phyloP scores from a whole-genome alignment of 2,888 invertebrate species.

The Chydorus sphaericus region DNA sequence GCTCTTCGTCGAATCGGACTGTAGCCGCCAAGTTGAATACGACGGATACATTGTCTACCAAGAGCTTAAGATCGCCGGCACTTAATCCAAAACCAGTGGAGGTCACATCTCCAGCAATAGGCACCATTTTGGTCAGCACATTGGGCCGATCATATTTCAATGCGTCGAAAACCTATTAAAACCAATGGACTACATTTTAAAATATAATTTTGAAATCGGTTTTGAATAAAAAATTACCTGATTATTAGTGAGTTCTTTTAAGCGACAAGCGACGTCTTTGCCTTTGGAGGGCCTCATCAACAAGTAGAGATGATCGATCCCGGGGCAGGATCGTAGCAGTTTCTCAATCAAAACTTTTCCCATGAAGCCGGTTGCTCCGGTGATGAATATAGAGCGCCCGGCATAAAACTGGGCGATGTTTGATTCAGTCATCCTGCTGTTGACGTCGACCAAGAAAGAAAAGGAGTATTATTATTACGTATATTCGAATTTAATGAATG shows the following conservation, averaged over 20 bases:
- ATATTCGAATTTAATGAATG: too few relatives aligned
- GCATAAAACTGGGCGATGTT: constrained; percentile 1
- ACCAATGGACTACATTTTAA: background rate
- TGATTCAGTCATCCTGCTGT: background rate
- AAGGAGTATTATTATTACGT: too few relatives aligned
- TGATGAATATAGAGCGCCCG: background rate
- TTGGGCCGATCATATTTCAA: background rate
- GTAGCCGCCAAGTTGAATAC: constrained; percentile 68
- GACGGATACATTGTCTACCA: constrained; percentile 36
- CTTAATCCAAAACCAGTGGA: background rate
- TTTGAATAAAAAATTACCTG: background rate
- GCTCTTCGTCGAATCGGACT: constrained; percentile 65
- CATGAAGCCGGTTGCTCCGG: background rate
- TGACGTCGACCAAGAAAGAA: too few relatives aligned
- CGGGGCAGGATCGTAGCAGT: background rate
- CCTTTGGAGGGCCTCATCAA: constrained; percentile 1
- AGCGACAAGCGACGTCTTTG: background rate
- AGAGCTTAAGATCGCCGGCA: background rate
- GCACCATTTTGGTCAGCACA: background rate
- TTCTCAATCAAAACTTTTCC: background rate
- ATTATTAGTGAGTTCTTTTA: background rate
- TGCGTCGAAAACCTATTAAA: constrained; percentile 7
- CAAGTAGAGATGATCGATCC: background rate
- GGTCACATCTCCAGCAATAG: constrained; percentile 3
- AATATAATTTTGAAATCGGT: background rate